These are phyloP conservation scores for Leptinotarsa tumamoca DNA, from an alignment of 2,888 invertebrate species.

Conservation along the genomic window DNA sequence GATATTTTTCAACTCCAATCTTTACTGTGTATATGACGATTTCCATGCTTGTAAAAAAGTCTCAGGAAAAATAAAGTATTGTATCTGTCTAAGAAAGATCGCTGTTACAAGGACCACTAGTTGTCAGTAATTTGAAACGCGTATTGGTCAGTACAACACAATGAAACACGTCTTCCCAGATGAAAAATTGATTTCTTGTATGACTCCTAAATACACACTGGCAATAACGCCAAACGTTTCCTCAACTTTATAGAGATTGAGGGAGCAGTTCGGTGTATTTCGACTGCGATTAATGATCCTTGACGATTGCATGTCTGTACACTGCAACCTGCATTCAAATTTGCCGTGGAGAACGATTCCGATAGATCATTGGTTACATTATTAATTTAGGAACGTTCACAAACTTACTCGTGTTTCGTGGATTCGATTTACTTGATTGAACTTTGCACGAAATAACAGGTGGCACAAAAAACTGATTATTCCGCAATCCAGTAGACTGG, in stretches of 20 bases:
- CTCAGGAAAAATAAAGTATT: too few relatives aligned
- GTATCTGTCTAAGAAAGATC: too few relatives aligned
- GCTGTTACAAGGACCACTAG: too few relatives aligned
- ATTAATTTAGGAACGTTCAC: constrained; percentile 19
- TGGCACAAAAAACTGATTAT: too few relatives aligned
- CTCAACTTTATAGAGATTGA: constrained; percentile 12
- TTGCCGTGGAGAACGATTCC: constrained; percentile 12
- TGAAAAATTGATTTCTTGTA: background rate
- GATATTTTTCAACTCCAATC: too few relatives aligned
- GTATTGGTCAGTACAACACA: background rate
- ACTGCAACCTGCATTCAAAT: constrained; percentile 25
- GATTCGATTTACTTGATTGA: constrained; percentile 13
- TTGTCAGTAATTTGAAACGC: too few relatives aligned
- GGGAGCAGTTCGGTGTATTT: constrained; percentile 15
- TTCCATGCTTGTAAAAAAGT: too few relatives aligned
- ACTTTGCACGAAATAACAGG: background rate
- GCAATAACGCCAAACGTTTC: background rate
- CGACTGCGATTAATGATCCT: constrained; percentile 25
- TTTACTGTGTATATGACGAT: too few relatives aligned
- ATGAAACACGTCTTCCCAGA: background rate
- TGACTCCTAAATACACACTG: background rate
- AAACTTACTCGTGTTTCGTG: background rate
- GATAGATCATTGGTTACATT: constrained; percentile 10
- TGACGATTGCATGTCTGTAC: constrained; percentile 29
- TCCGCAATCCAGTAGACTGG: too few relatives aligned